phyloP scores from a whole-genome alignment of 2,113 vertebrate species.

The Donacobius atricapilla region DNA sequence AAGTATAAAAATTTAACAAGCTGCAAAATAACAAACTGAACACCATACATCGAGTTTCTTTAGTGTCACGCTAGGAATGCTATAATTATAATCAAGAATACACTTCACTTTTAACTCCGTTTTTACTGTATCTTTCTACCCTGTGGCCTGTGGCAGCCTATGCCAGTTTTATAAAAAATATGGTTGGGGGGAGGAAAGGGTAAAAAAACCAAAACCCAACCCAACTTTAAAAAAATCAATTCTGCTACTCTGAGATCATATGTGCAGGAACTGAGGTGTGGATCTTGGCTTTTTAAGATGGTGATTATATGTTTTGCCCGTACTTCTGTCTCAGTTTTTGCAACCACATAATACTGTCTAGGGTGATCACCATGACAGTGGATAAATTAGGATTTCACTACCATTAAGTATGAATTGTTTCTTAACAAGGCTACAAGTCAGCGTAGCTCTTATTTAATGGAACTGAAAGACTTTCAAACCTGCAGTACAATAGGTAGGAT shows the following conservation, averaged over 20 bases:
- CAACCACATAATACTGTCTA: background rate
- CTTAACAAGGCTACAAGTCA: background rate
- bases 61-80: background rate
- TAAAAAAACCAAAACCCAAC: background rate
- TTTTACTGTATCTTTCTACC: background rate
- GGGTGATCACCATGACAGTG: background rate
- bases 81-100: slow-evolving; percentile 36
- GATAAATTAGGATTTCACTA: background rate
- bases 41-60: slow-evolving; percentile 27
- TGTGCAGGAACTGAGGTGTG: background rate
- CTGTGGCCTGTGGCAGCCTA: background rate
- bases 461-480: background rate
- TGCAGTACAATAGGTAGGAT: background rate
- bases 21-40: slow-evolving; percentile 40
- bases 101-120: slow-evolving; percentile 13
- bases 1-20: slow-evolving; percentile 47
- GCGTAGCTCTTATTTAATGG: background rate
- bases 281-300: background rate
- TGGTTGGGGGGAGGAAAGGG: background rate
- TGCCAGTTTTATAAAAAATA: background rate
- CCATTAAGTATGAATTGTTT: background rate
- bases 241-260: background rate
- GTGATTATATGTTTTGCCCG: background rate
- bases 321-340: background rate
- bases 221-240: background rate